Conservation (phyloP, 2,113 vertebrate species). For the Pitta sordida region DNA sequence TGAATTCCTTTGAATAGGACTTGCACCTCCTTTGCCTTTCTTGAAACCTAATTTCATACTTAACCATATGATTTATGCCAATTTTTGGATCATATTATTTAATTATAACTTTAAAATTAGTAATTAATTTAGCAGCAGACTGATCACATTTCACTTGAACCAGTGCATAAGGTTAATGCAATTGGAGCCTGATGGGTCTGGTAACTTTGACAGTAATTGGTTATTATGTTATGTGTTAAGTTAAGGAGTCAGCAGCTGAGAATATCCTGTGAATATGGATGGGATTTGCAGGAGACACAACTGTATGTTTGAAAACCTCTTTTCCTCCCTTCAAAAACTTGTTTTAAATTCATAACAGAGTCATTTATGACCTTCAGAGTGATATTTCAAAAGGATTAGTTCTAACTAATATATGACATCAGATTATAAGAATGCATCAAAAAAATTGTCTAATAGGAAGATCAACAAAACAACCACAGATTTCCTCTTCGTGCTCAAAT, state of each 20-base stretch:
- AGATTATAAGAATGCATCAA: neutral
- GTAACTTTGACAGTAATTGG: constrained; percentile 76
- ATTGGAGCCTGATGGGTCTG: constrained; percentile 59
- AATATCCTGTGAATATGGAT: too few species aligned
- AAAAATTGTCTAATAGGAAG: neutral
- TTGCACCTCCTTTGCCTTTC: neutral
- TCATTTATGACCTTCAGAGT: constrained; percentile 54
- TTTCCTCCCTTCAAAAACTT: constrained; percentile 42
- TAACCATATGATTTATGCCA: constrained; percentile 63
- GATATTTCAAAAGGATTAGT: constrained; percentile 5
- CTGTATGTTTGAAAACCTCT: constrained; percentile 45
- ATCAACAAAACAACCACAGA: neutral
- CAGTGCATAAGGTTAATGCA: constrained; percentile 75
- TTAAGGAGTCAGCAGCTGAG: constrained; percentile 65
- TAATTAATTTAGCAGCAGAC: constrained; percentile 73
- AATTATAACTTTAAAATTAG: constrained; percentile 76
- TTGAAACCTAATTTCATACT: constrained; percentile 53
- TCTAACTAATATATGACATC: neutral
- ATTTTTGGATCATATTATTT: constrained; percentile 72
- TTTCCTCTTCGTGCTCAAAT: neutral
- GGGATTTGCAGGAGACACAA: constrained; percentile 48
- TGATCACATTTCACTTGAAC: constrained; percentile 71
- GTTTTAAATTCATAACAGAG: constrained; percentile 50
- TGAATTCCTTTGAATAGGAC: constrained; percentile 52
- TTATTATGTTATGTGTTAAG: constrained; percentile 70